phyloP scores from a whole-genome alignment of 30 jellyfish, hydroid and myxozoan species.

The Turritopsis rubra region DNA sequence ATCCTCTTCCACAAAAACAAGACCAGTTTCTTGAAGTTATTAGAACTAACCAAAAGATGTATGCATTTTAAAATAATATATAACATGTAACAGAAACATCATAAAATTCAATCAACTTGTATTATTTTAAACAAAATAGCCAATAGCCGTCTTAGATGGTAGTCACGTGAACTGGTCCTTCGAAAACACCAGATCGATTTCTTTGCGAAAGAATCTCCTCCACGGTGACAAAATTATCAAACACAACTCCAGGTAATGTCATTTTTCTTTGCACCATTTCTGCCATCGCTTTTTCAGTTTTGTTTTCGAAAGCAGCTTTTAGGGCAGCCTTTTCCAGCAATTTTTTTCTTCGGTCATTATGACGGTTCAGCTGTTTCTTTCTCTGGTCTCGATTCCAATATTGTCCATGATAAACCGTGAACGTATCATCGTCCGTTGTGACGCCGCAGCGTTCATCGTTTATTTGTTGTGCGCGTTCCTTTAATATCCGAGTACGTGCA shows the following conservation, averaged over 20 bases:
- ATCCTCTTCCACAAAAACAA: slow-evolving; percentile 1
- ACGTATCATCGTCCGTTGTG: slow-evolving; percentile 93
- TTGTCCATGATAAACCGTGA: slow-evolving; percentile 77
- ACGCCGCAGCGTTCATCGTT: slow-evolving; percentile 82
- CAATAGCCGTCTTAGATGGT: slow-evolving; percentile 45
- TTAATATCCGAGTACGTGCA: slow-evolving; percentile 49
- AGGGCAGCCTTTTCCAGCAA: slow-evolving; percentile 67
- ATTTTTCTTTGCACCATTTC: slow-evolving; percentile 77
- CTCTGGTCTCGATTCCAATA: slow-evolving; percentile 94
- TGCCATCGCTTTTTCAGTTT: slow-evolving; percentile 73
- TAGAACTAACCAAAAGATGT: slow-evolving; percentile 7
- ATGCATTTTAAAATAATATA: not conserved
- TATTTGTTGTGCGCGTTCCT: slow-evolving; percentile 82
- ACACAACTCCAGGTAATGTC: slow-evolving; percentile 78
- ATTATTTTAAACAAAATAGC: not conserved
- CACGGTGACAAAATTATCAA: slow-evolving; percentile 79
- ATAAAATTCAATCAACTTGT: not conserved
- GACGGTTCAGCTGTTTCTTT: slow-evolving; percentile 66
- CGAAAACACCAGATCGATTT: slow-evolving; percentile 72
- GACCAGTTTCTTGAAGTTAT: not conserved
- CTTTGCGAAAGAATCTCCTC: slow-evolving; percentile 87
- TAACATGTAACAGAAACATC: not conserved
- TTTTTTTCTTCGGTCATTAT: slow-evolving; percentile 64
- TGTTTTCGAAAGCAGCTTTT: slow-evolving; percentile 47
- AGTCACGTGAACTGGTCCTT: slow-evolving; percentile 93